These are phyloP conservation scores for Psix sp. DNA, from an alignment of 1,140 invertebrate species.

Conservation along the genomic window DNA sequence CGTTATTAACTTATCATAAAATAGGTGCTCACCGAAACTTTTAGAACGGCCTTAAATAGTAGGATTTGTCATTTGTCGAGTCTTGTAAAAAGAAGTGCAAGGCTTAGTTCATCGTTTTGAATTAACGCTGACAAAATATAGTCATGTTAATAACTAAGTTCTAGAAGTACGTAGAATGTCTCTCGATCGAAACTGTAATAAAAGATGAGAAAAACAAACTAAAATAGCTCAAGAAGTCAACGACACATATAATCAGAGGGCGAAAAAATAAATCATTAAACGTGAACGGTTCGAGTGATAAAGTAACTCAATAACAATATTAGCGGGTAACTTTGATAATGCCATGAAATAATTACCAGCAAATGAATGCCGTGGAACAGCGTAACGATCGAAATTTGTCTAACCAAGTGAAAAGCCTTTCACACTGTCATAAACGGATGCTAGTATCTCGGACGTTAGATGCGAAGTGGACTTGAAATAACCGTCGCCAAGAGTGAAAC, in stretches of 20 bases:
- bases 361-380: conserved; percentile 2
- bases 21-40: conserved; percentile 23
- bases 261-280: too few species aligned
- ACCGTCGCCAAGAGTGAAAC: conserved; percentile 65
- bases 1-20: conserved; percentile 43
- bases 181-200: too few species aligned
- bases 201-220: too few species aligned
- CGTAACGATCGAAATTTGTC: conserved; percentile 23
- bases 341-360: conserved; percentile 1
- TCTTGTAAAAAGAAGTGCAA: conserved; percentile 37
- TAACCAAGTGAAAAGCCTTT: conserved; percentile 30
- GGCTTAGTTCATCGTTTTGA: too few species aligned
- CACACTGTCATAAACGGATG: conserved; percentile 32
- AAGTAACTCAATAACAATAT: too few species aligned
- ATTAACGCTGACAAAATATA: too few species aligned
- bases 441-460: conserved; percentile 31
- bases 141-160: too few species aligned
- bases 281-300: too few species aligned
- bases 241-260: too few species aligned
- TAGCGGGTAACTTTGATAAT: not conserved
- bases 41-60: conserved; percentile 35
- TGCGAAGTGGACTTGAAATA: conserved; percentile 71
- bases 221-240: too few species aligned
- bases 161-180: too few species aligned
- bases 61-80: conserved; percentile 29